Base-by-base conservation (phyloP, 2,113 vertebrate genomes). In the Neolamprologus toae region DNA sequence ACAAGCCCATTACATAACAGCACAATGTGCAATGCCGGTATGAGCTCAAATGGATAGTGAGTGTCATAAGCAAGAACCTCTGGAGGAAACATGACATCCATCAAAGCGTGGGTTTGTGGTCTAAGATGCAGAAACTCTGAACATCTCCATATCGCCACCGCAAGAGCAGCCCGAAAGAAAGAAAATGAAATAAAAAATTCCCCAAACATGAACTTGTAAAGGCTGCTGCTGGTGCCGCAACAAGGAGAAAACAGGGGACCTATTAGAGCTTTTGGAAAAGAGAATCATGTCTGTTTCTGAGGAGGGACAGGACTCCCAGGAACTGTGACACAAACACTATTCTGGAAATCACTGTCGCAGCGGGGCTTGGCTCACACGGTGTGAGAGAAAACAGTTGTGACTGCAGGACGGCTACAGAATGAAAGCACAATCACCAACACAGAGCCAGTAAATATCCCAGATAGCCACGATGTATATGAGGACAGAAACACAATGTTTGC, bases 71-170 rank as follows among this genome's bases (percentile, higher is more conserved):
- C 87, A 89, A 84, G 14, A 92, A 6, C 85, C 90, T 92, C 90
- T 80, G 87, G 88, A 92, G 90, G 83, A 93, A 92, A 86, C 89
- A 85, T 90, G 91, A 90, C 93, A 94, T 94, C 89, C 92, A 94
- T 95, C 93, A 93, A 82, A 4, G 79, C n/a, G 28, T 21, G 49
- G 47, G 47, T 31, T 54, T 26, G 37, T 42, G 4, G 81, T 12
- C 57, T 82, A 71, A 61, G 84, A 88, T 80, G 78, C 83, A 54
- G 84, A 90, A 92, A 80, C 54, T 89, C 28, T 16, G 8, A 42
- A 84, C 61, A 59, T 88, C 85, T 83, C 88, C 57, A 78, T 78
- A 42, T 81, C 81, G 28, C 83, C 47, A 1, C 8, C 2, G 11
- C 68, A 85, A 87, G 86, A 90, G 82, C 71, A 53, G 68, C 3